Evolutionary conservation across 2,888 invertebrate genomes (phyloP), one percentile per base, ranked within the genome.

Genomic region (Plusia festucae): DNA sequence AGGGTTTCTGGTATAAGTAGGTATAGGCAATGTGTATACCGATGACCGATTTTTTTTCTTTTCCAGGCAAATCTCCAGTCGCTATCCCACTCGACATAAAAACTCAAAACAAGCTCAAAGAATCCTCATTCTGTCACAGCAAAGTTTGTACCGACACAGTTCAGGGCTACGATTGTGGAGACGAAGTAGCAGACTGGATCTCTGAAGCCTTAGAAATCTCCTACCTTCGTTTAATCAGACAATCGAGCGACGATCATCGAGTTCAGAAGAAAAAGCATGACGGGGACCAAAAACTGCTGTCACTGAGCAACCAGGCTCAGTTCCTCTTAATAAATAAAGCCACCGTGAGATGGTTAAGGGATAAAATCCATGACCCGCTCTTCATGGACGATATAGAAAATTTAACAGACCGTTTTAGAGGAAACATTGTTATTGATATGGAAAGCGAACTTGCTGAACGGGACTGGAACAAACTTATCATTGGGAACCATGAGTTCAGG

Each of bases 141-240:
- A 98, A 98, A 96, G 97, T 99, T 13, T 99, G 99, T 87, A 97
- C 97, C 0, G 98, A 98, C 85, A 94, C 96, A 69, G 96, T 98
- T 0, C 95, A 96, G 82, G 98, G 98, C 0, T 94, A 96, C 73
- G 99, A 99, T 87, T 99, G 98, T 90, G 99, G 99, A 0, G 96
- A 97, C 61, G 96, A 96, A 70, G 97, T 97, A 0, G 97, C 97
- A 0, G 92, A 96, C 60, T 99, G 99, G 99, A 93, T 99, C 46
- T 97, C 97, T 65, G 93, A 96, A 76, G 97, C 97, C 51, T 90
- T 99, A 65, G 96, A 96, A 71, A 89, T 95, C 59, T 96, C 97
- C 0, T 98, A 97, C 58, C 85, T 98, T 46, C 95, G 97, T 76
- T 90, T 98, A 40, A 90, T 98, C 40, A 95, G 95, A 79, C 97